A percentile compares a stretch with the other conserved stretches of the same genome.
phyloP scores from a whole-genome alignment of 2,888 invertebrate genomes.

The Harpalus rufipes region DNA sequence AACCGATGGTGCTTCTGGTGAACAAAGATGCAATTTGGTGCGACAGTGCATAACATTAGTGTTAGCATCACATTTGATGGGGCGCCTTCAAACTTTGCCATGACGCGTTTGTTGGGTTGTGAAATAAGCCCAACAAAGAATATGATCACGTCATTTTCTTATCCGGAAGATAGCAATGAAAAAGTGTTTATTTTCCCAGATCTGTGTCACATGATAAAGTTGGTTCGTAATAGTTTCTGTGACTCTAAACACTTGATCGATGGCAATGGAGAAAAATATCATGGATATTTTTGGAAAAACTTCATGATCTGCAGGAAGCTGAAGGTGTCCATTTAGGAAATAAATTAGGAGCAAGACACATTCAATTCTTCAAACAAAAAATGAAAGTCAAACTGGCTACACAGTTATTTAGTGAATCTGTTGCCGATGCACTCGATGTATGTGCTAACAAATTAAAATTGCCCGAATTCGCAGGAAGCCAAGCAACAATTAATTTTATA shows the following conservation, averaged over 20 bases:
- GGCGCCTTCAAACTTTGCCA: too few relatives aligned
- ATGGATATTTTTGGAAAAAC: conserved; percentile 59
- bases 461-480: conserved; percentile 68
- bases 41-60: too few relatives aligned
- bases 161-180: not conserved
- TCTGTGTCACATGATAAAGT: conserved; percentile 64
- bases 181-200: conserved; percentile 9
- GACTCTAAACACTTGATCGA: conserved; percentile 10
- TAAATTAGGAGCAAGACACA: conserved; percentile 65
- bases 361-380: conserved; percentile 66
- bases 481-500: conserved; percentile 69
- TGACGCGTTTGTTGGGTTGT: not conserved
- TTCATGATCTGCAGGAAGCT: conserved; percentile 67
- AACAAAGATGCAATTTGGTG: too few relatives aligned
- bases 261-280: not conserved
- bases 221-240: conserved; percentile 61
- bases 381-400: conserved; percentile 59
- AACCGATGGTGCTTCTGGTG: too few relatives aligned
- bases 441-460: conserved; percentile 68
- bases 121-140: too few relatives aligned
- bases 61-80: too few relatives aligned
- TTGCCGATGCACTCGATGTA: conserved; percentile 70
- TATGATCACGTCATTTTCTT: too few relatives aligned
- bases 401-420: conserved; percentile 69
- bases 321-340: conserved; percentile 65